Evolutionary conservation across 2,113 vertebrate genomes (phyloP).

Genomic region (Heterochromis multidens): DNA sequence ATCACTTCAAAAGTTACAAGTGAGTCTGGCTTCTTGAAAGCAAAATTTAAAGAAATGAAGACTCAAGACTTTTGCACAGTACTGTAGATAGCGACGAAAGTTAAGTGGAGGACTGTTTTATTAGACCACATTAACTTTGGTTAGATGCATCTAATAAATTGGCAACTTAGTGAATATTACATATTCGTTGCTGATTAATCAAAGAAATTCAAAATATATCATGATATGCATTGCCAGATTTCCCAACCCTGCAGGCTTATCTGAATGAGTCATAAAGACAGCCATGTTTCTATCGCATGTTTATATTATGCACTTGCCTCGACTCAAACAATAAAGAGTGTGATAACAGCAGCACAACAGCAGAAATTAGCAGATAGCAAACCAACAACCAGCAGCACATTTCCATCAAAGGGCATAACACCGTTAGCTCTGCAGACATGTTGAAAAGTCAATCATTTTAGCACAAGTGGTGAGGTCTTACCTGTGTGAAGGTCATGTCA

Average conservation of each 20-base stretch:
- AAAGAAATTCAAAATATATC: neutral
- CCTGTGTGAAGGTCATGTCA: neutral
- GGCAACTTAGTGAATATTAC: neutral
- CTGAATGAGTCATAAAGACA: neutral
- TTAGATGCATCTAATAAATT: neutral
- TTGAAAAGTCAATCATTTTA: neutral
- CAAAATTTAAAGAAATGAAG: too few species aligned
- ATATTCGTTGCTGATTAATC: neutral
- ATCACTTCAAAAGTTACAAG: too few species aligned
- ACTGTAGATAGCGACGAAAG: too few species aligned
- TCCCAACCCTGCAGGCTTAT: neutral
- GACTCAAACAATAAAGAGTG: neutral
- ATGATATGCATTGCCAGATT: neutral
- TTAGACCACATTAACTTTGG: neutral
- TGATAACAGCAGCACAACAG: neutral
- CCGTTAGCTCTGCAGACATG: too few species aligned
- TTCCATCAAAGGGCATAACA: neutral
- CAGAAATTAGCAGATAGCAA: neutral
- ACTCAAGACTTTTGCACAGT: too few species aligned
- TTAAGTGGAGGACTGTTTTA: too few species aligned
- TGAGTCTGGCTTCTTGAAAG: too few species aligned
- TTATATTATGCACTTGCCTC: neutral
- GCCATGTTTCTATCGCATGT: neutral
- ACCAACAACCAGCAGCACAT: neutral
- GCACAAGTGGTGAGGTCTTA: neutral